A percentile compares a stretch with the other conserved stretches of the same genome.
phyloP scores from a whole-genome alignment of 1,140 invertebrate genomes.

The Drosophila tristis region DNA sequence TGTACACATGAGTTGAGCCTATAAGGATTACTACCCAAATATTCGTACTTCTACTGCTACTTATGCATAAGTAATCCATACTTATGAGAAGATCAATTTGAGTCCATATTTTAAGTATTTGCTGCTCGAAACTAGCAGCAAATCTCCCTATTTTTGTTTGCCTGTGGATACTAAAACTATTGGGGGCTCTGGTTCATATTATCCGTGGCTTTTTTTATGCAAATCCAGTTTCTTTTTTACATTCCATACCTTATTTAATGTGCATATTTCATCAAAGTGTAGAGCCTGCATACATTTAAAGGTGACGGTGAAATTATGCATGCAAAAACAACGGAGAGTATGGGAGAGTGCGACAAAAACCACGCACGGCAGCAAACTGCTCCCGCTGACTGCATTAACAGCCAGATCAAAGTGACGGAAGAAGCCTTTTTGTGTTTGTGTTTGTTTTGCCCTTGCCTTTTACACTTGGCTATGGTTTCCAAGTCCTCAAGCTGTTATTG shows the following conservation, averaged over 20 bases:
- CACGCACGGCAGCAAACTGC: not conserved
- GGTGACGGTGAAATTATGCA: slow-evolving; percentile 67
- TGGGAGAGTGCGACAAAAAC: slow-evolving; percentile 14
- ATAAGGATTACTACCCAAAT: slow-evolving; percentile 30
- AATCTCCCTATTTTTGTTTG: not conserved
- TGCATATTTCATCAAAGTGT: slow-evolving; percentile 78
- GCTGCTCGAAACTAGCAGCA: slow-evolving; percentile 1
- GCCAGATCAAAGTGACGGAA: slow-evolving; percentile 60
- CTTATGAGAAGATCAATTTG: slow-evolving; percentile 34
- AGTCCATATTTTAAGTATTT: slow-evolving; percentile 22
- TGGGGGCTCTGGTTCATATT: slow-evolving; percentile 23
- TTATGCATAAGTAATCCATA: not conserved
- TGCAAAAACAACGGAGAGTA: slow-evolving; percentile 65
- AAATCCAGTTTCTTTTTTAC: slow-evolving; percentile 51
- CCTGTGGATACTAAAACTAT: slow-evolving; percentile 53
- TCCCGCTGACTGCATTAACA: slow-evolving; percentile 58
- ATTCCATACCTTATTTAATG: slow-evolving; percentile 35
- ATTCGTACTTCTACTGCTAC: not conserved
- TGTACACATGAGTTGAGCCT: slow-evolving; percentile 12
- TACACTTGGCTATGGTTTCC: slow-evolving; percentile 39
- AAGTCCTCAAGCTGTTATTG: slow-evolving; percentile 27
- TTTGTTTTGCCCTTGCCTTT: slow-evolving; percentile 57
- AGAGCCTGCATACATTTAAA: slow-evolving; percentile 75
- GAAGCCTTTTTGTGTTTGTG: slow-evolving; percentile 65
- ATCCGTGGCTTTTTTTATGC: slow-evolving; percentile 46